Evolutionary conservation across 2,797 vertebrate species (phyloP), one percentile per base, ranked within the genome.

Genomic region (Natrix natrix): DNA sequence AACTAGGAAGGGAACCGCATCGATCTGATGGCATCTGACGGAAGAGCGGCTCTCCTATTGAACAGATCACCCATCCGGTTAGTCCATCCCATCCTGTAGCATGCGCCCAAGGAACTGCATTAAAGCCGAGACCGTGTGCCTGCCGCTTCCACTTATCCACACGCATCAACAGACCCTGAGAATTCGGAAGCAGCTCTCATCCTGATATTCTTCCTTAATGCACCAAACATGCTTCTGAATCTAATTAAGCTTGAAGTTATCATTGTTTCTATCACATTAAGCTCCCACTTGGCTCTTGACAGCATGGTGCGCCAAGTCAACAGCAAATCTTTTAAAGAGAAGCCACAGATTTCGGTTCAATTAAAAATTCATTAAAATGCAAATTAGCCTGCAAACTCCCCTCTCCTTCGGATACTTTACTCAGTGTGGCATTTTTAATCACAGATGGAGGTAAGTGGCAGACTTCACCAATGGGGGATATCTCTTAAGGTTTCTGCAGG

Each of bases 361-460:
- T 98, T 98, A 98, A 98, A 98, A 98, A 98, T 98, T 98, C 97
- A 98, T 98, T 98, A 98, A 98, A 98, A 98, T 98, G 98, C 97
- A 98, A 98, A 98, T 98, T 92, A 96, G 97, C 96, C 97, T 97
- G 97, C 97, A 95, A 96, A 96, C 94, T 96, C 96, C 96, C 86
- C 92, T 86, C 93, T 54, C 95, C 87, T 96, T 95, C 95, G 86
- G 95, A 96, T 95, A 96, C 96, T 95, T 97, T 22, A 94, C 95
- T 97, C 97, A 92, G 86, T 92, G 91, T 97, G 96, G 96, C 94
- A 96, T 95, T 97, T 89, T 94, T 96, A 96, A 97, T 97, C 97
- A 96, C 43, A 78, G 95, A 95, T 95, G 95, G 95, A 59, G 1
- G 96, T 95, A 96, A 95, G 93, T 96, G 96, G 97, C 96, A 96